A percentile compares a stretch with the other conserved stretches of the same genome.
These are phyloP conservation scores for Steatocranus sp. DNA, from an alignment of 2,797 vertebrate genomes.

Conservation along the genomic window DNA sequence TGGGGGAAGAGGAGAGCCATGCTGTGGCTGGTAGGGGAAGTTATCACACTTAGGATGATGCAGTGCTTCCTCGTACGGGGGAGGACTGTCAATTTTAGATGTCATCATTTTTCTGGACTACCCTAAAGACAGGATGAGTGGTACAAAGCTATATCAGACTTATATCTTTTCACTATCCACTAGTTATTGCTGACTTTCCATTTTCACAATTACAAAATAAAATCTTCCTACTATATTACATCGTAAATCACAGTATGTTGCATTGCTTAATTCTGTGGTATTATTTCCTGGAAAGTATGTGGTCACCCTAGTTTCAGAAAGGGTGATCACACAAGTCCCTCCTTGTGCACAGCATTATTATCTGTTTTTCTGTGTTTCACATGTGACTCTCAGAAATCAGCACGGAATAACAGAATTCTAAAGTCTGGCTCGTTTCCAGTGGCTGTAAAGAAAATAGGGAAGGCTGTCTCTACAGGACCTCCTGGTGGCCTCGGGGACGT, in stretches of 20 bases:
- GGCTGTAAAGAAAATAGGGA: background rate
- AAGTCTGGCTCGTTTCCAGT: background rate
- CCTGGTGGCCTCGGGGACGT: background rate
- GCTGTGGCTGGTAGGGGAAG: conserved; percentile 47
- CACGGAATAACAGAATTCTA: background rate
- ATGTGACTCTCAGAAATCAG: background rate
- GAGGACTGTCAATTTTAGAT: conserved; percentile 79
- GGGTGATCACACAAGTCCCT: background rate
- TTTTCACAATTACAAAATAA: background rate
- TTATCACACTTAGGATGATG: conserved; percentile 62
- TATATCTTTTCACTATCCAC: background rate
- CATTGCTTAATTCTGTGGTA: background rate
- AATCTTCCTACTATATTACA: background rate
- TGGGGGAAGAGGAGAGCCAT: conserved; percentile 34
- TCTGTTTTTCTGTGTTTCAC: background rate
- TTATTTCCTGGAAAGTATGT: background rate
- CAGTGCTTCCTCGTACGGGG: conserved; percentile 83
- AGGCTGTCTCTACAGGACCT: background rate
- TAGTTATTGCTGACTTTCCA: background rate
- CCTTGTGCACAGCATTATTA: background rate
- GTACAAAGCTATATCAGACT: background rate
- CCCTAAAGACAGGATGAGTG: background rate
- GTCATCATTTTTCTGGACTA: conserved; percentile 55
- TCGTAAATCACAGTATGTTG: background rate
- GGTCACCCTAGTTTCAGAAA: background rate